Evolutionary conservation across 2,113 vertebrate genomes (phyloP).

Genomic region (Indicator indicator): DNA sequence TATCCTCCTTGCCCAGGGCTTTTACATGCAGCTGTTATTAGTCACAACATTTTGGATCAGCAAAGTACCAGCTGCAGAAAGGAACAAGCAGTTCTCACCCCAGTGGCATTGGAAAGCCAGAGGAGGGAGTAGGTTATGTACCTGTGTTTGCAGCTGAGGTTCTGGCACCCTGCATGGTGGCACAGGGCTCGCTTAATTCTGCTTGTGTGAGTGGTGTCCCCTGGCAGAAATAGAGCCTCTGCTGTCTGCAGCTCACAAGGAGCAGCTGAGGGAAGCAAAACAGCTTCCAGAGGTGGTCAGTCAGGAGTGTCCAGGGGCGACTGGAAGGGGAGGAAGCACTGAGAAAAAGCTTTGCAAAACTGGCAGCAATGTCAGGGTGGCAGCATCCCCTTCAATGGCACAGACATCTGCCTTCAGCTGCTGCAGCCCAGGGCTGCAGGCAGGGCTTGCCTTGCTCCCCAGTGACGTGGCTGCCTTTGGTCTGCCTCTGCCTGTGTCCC

Average conservation of each 20-base stretch:
- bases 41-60: background rate
- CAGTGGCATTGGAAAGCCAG: background rate
- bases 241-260: background rate
- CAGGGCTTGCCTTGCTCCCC: slow-evolving; percentile 14
- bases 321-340: background rate
- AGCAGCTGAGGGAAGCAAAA: slow-evolving; percentile 12
- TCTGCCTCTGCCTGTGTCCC: slow-evolving; percentile 46
- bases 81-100: background rate
- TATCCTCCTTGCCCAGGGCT: background rate
- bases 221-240: slow-evolving; percentile 11
- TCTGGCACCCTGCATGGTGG: background rate
- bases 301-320: background rate
- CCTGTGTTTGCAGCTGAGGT: background rate
- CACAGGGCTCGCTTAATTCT: background rate
- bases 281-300: background rate
- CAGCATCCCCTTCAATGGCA: background rate
- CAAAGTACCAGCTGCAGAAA: background rate
- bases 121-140: background rate
- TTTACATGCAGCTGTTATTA: background rate
- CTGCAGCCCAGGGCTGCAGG: slow-evolving; percentile 8
- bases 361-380: background rate
- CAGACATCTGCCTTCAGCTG: background rate
- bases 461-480: slow-evolving; percentile 62
- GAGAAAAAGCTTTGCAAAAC: background rate
- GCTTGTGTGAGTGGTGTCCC: background rate